Conservation (phyloP, 35 echinoderm and acorn worm genomes). For the Apostichopus californicus region DNA sequence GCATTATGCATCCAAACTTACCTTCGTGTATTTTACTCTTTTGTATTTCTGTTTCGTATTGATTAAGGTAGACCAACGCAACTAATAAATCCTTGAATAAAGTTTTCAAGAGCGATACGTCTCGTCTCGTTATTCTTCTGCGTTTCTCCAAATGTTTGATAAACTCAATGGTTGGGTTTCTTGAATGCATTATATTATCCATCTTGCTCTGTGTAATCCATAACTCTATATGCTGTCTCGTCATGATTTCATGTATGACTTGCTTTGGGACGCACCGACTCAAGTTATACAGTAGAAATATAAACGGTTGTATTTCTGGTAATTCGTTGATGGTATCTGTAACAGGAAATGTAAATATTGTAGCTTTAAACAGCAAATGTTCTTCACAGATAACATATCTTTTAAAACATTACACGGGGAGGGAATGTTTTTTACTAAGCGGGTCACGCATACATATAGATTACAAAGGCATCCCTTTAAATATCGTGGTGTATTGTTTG, state of each 20-base stretch:
- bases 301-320: conserved; percentile 17
- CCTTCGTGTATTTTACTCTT: background rate
- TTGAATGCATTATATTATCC: background rate
- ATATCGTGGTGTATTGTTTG: no score
- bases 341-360: background rate
- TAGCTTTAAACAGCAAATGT: no score
- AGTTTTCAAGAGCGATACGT: background rate
- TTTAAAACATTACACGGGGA: no score
- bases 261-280: background rate
- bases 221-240: background rate
- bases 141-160: background rate
- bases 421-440: no score
- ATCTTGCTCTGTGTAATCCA: background rate
- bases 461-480: no score
- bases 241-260: background rate
- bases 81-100: background rate
- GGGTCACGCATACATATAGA: no score
- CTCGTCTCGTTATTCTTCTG: background rate
- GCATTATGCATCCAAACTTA: background rate
- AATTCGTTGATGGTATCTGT: background rate
- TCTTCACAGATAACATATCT: no score
- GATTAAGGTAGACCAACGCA: background rate
- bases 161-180: background rate
- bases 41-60: conserved; percentile 16
- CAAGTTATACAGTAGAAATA: background rate